These are phyloP conservation scores for Thamnophis elegans DNA, from an alignment of 2,797 vertebrate genomes.

Conservation along the genomic window DNA sequence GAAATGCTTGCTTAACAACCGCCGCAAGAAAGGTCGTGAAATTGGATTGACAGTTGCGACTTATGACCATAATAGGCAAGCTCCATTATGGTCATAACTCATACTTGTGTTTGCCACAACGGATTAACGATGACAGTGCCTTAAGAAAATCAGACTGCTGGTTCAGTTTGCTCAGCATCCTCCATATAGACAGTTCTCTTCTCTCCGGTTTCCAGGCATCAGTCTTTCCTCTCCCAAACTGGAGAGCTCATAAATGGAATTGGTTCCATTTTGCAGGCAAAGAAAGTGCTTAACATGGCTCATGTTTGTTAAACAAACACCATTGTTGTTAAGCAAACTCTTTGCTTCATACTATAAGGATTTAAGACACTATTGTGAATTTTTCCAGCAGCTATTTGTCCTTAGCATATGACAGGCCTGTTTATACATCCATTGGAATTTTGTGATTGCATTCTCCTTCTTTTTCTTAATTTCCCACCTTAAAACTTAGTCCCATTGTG, in stretches of 20 bases:
- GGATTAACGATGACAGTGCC: background rate
- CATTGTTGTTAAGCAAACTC: background rate
- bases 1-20: background rate
- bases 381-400: background rate
- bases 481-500: background rate
- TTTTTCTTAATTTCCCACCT: background rate
- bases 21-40: background rate
- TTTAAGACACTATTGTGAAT: background rate
- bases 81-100: background rate
- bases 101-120: background rate
- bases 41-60: background rate
- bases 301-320: too few relatives aligned
- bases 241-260: background rate
- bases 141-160: background rate
- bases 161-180: background rate
- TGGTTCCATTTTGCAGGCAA: background rate
- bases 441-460: background rate
- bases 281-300: background rate
- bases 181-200: background rate
- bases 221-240: background rate
- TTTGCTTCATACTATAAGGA: background rate
- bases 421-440: background rate
- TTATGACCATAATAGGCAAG: background rate
- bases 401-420: background rate
- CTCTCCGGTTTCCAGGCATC: background rate